Evolutionary conservation across 2,797 vertebrate species (phyloP).

Genomic region (Atherinosoma microstoma): DNA sequence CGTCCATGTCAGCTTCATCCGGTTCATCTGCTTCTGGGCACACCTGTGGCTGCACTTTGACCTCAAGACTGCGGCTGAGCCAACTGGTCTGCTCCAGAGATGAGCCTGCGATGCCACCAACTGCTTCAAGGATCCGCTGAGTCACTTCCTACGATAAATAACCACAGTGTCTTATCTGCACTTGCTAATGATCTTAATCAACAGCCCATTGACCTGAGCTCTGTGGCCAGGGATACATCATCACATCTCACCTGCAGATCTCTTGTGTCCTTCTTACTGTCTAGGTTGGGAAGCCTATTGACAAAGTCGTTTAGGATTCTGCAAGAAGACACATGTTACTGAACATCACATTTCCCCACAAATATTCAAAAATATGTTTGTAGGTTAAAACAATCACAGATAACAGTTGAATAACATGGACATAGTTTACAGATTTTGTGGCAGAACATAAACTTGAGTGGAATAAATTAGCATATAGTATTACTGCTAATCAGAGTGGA

Average conservation of each 20-base stretch:
- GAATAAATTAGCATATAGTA: background rate
- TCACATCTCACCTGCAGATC: slow-evolving; percentile 91
- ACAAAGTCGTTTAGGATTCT: slow-evolving; percentile 96
- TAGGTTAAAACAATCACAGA: background rate
- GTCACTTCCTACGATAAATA: slow-evolving; percentile 88
- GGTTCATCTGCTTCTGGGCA: slow-evolving; percentile 85
- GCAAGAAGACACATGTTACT: slow-evolving; percentile 37
- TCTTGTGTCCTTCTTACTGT: slow-evolving; percentile 93
- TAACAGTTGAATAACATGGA: background rate
- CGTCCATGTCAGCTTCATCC: slow-evolving; percentile 82
- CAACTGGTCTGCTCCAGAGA: slow-evolving; percentile 98
- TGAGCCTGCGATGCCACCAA: slow-evolving; percentile 93
- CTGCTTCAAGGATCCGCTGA: slow-evolving; percentile 93
- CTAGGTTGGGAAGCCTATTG: slow-evolving; percentile 90
- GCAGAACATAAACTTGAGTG: background rate
- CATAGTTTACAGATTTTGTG: background rate
- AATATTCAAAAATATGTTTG: background rate
- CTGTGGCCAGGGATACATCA: background rate
- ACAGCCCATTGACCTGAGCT: background rate
- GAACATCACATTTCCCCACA: background rate
- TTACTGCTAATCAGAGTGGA: background rate
- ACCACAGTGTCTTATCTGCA: background rate
- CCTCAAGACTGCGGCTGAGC: slow-evolving; percentile 96
- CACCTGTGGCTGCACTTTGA: slow-evolving; percentile 96
- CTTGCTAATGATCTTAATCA: background rate